phyloP scores from a whole-genome alignment of 2,888 invertebrate species.

The Empis stercorea region DNA sequence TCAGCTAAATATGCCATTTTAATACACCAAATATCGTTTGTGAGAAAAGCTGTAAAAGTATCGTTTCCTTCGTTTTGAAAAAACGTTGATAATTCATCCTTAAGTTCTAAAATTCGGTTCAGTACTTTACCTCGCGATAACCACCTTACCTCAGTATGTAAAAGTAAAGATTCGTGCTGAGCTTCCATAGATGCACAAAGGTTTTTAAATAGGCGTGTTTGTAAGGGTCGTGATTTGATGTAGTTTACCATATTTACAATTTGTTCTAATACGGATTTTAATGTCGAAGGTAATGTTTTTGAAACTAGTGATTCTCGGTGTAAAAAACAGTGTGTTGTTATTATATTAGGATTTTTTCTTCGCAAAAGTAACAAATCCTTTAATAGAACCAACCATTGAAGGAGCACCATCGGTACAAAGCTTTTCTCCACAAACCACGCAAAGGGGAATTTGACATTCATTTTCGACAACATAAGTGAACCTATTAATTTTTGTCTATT shows the following conservation, averaged over 20 bases:
- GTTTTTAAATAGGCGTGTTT: background rate
- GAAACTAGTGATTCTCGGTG: conserved; percentile 8
- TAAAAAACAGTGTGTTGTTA: conserved; percentile 10
- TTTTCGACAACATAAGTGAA: background rate
- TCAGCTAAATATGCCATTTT: too few species aligned
- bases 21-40: background rate
- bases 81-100: background rate
- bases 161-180: background rate
- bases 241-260: background rate
- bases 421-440: background rate
- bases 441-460: background rate
- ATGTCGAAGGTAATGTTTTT: conserved; percentile 7
- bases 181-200: background rate
- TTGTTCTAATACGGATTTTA: conserved; percentile 1
- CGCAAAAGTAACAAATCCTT: conserved; percentile 8
- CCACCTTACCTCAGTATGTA: background rate
- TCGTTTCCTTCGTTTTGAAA: background rate
- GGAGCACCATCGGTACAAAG: conserved; percentile 3
- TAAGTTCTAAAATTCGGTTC: background rate
- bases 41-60: too few species aligned
- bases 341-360: conserved; percentile 7
- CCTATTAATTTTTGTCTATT: background rate
- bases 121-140: background rate
- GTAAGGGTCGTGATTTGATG: background rate
- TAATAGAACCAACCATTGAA: conserved; percentile 7